phyloP scores from a whole-genome alignment of 1,140 invertebrate species.

The Apocrypta bakeri region DNA sequence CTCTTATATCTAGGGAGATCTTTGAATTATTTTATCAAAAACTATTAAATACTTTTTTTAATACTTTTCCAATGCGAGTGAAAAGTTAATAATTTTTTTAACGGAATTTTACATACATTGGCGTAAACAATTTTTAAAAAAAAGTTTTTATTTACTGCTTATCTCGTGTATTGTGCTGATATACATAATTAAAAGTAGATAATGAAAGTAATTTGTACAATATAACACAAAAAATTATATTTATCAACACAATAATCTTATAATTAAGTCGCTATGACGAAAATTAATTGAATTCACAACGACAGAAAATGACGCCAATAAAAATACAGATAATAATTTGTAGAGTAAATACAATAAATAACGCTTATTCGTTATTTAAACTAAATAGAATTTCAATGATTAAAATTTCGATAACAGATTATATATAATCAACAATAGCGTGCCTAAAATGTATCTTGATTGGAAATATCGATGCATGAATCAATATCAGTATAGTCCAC shows the following conservation, averaged over 20 bases:
- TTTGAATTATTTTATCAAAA: no score
- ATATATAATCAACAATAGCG: neutral
- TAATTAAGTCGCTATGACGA: neutral
- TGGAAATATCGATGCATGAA: neutral
- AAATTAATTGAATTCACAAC: neutral
- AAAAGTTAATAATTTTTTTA: neutral
- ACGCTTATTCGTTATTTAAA: neutral
- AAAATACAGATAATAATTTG: neutral
- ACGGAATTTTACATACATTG: neutral
- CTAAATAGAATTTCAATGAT: neutral
- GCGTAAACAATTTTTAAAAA: neutral
- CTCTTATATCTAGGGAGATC: no score
- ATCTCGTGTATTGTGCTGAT: neutral
- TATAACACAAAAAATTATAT: neutral
- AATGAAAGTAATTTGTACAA: neutral
- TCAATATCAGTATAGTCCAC: neutral
- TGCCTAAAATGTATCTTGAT: neutral
- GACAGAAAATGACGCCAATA: neutral
- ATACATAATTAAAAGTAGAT: neutral
- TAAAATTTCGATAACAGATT: neutral
- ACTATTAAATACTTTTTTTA: no score
- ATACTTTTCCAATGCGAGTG: neutral
- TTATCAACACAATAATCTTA: neutral
- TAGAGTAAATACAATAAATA: neutral
- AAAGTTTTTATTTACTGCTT: neutral